Conservation (phyloP, 2,113 vertebrate species). For the Rhineura floridana region DNA sequence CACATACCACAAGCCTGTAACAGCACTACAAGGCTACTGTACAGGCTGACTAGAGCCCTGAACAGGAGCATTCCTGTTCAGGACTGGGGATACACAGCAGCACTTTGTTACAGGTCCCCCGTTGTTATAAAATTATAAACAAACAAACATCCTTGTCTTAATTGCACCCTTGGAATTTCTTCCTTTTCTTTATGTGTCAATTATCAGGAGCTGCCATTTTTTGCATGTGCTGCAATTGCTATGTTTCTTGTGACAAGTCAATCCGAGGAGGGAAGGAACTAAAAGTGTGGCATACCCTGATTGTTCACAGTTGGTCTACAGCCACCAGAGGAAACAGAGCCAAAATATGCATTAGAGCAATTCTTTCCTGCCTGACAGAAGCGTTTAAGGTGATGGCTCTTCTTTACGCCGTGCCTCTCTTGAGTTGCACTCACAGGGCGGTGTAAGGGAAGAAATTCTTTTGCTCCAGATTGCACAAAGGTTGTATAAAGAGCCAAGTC, state of each 20-base stretch:
- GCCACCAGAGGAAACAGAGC: not conserved
- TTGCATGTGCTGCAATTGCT: not conserved
- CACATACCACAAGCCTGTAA: not conserved
- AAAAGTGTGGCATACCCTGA: not conserved
- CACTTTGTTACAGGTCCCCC: not conserved
- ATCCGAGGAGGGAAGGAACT: not conserved
- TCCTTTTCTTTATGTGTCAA: not conserved
- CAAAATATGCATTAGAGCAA: constrained; percentile 5
- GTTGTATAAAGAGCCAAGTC: not conserved
- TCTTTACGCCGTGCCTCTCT: not conserved
- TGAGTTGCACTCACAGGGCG: too few relatives aligned
- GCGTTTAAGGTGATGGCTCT: not conserved
- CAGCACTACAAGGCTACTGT: not conserved
- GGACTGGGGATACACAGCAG: not conserved
- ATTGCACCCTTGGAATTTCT: not conserved
- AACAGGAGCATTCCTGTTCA: not conserved
- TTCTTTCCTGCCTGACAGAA: not conserved
- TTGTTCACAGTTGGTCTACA: not conserved
- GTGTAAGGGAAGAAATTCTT: not conserved
- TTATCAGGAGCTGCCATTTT: not conserved
- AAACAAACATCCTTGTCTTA: not conserved
- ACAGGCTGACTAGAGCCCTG: not conserved
- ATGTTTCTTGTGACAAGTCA: not conserved
- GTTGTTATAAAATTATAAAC: not conserved
- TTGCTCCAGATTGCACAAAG: not conserved